Evolutionary conservation across 2,797 vertebrate genomes (phyloP).

Genomic region (Ctenochaetus hawaiiensis): DNA sequence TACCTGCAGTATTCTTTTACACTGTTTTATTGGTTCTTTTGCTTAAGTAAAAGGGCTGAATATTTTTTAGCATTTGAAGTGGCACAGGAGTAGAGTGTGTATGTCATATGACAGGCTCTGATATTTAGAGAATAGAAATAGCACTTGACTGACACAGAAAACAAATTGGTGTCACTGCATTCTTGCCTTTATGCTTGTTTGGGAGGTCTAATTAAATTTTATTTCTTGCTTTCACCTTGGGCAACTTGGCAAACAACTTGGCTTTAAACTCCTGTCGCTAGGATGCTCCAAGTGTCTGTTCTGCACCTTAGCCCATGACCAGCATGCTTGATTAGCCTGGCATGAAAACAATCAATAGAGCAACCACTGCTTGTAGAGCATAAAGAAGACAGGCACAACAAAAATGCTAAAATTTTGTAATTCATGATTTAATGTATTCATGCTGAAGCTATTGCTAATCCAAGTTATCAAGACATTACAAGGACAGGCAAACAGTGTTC

Average conservation of each 20-base stretch:
- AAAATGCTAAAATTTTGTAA: constrained; percentile 79
- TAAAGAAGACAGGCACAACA: constrained; percentile 82
- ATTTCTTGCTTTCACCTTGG: constrained; percentile 90
- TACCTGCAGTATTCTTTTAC: too few species aligned
- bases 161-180: constrained; percentile 88
- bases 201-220: constrained; percentile 90
- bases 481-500: too few species aligned
- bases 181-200: constrained; percentile 88
- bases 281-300: constrained; percentile 83
- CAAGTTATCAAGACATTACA: too few species aligned
- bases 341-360: constrained; percentile 95
- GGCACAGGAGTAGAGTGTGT: background rate
- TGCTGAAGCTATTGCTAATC: too few species aligned
- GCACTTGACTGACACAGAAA: constrained; percentile 75
- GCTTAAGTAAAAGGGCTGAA: background rate
- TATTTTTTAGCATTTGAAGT: background rate
- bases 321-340: constrained; percentile 91
- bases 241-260: constrained; percentile 88
- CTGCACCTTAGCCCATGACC: constrained; percentile 88
- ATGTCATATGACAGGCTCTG: constrained; percentile 39
- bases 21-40: too few species aligned
- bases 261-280: constrained; percentile 88
- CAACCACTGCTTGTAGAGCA: constrained; percentile 84
- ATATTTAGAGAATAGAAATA: constrained; percentile 58
- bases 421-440: too few species aligned